Conservation (phyloP, 2,888 invertebrate species). For the Polydrusus pterygomalis region DNA sequence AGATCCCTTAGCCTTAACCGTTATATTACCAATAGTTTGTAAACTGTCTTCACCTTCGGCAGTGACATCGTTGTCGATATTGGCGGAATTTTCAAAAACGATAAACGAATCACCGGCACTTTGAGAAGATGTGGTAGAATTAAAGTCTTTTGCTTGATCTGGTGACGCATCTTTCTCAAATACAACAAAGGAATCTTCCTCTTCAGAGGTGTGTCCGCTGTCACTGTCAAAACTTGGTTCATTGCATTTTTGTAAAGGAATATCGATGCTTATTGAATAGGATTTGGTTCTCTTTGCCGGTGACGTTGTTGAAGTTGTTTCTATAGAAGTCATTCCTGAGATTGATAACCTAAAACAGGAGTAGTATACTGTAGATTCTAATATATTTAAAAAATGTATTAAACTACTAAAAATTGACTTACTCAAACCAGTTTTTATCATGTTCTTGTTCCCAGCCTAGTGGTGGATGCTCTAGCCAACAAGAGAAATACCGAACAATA, state of each 20-base stretch:
- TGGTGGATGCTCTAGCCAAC: slow-evolving; percentile 96
- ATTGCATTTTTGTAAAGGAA: slow-evolving; percentile 49
- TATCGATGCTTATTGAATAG: slow-evolving; percentile 59
- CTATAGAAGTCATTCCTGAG: slow-evolving; percentile 26
- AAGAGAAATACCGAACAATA: slow-evolving; percentile 96
- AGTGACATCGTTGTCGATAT: background rate
- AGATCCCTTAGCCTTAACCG: slow-evolving; percentile 26
- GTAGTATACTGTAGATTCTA: background rate
- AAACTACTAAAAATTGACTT: slow-evolving; percentile 49
- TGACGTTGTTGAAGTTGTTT: slow-evolving; percentile 20
- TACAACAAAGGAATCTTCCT: slow-evolving; percentile 61
- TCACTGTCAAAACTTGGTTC: slow-evolving; percentile 51
- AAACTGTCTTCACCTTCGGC: slow-evolving; percentile 26
- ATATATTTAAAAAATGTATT: background rate
- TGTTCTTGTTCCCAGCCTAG: slow-evolving; percentile 88
- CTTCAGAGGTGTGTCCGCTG: slow-evolving; percentile 45
- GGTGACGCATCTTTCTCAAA: slow-evolving; percentile 57
- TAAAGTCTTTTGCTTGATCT: background rate
- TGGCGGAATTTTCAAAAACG: slow-evolving; percentile 26
- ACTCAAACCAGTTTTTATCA: slow-evolving; percentile 78
- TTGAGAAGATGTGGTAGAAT: background rate
- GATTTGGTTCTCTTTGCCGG: slow-evolving; percentile 58
- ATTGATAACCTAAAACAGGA: slow-evolving; percentile 23
- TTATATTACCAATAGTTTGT: slow-evolving; percentile 14
- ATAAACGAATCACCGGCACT: slow-evolving; percentile 54